phyloP scores from a whole-genome alignment of 1,140 invertebrate species.

The Panagrolaimus sp. region DNA sequence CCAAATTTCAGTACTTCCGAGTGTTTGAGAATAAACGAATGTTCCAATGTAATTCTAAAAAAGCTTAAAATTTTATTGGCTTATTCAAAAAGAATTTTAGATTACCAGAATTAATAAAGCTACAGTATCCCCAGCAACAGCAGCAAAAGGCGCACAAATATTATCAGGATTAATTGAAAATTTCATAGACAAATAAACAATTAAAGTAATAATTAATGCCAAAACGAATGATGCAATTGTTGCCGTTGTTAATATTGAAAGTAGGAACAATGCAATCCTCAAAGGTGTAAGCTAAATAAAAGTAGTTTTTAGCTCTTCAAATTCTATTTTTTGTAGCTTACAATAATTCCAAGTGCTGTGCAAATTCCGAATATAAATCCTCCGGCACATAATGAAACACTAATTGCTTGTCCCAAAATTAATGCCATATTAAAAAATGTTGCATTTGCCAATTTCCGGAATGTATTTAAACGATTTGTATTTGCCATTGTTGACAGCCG shows the following conservation, averaged over 20 bases:
- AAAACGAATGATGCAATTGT: not conserved
- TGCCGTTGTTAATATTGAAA: conserved; percentile 2
- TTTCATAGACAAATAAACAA: not conserved
- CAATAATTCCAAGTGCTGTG: not conserved
- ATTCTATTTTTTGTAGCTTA: too few species aligned
- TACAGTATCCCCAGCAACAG: not conserved
- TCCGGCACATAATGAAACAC: not conserved
- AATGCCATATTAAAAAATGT: conserved; percentile 7
- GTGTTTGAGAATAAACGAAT: not conserved
- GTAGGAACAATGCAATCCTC: not conserved
- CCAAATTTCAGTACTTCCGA: not conserved
- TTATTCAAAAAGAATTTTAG: too few species aligned
- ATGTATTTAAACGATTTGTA: not conserved
- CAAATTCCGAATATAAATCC: not conserved
- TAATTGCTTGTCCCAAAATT: conserved; percentile 13
- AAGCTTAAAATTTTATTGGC: not conserved
- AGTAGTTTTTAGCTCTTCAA: too few species aligned
- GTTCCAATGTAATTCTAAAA: conserved; percentile 10
- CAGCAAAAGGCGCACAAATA: conserved; percentile 11
- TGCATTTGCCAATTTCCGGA: not conserved
- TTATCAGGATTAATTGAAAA: conserved; percentile 7
- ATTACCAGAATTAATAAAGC: conserved; percentile 8
- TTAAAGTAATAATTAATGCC: conserved; percentile 2
- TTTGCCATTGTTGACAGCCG: conserved; percentile 9
- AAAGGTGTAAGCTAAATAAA: not conserved